A percentile compares a stretch with the other conserved stretches of the same genome.
These are phyloP conservation scores for Cryptus viduatorius DNA, from an alignment of 2,888 invertebrate species.

Conservation along the genomic window DNA sequence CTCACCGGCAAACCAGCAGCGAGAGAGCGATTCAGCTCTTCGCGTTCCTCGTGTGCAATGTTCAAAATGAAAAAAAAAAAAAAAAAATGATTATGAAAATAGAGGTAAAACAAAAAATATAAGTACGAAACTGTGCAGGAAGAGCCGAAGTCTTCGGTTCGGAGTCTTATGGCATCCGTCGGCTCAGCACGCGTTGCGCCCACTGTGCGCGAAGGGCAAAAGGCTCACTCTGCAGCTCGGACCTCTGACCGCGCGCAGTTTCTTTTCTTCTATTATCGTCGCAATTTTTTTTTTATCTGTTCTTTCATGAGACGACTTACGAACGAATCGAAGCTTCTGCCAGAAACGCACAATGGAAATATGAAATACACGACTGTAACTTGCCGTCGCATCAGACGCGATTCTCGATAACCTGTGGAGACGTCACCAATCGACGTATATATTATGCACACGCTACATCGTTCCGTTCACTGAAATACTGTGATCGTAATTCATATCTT, in stretches of 20 bases:
- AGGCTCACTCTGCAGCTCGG: slow-evolving; percentile 39
- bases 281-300: slow-evolving; percentile 3
- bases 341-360: not conserved
- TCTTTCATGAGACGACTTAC: slow-evolving; percentile 30
- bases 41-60: slow-evolving; percentile 67
- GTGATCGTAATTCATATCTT: not conserved
- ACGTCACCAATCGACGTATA: slow-evolving; percentile 37
- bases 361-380: not conserved
- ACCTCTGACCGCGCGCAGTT: slow-evolving; percentile 55
- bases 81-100: slow-evolving; percentile 28
- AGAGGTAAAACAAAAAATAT: slow-evolving; percentile 20
- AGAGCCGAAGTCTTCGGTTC: slow-evolving; percentile 26
- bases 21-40: slow-evolving; percentile 31
- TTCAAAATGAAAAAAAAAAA: slow-evolving; percentile 66
- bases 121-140: slow-evolving; percentile 37
- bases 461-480: slow-evolving; percentile 4
- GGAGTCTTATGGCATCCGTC: slow-evolving; percentile 56
- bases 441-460: not conserved
- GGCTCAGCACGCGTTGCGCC: slow-evolving; percentile 40
- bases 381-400: slow-evolving; percentile 4
- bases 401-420: not conserved
- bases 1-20: slow-evolving; percentile 49
- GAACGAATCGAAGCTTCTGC: not conserved
- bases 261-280: slow-evolving; percentile 35
- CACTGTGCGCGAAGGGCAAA: not conserved